A percentile compares a stretch with the other conserved stretches of the same genome.
phyloP scores from a whole-genome alignment of 1,140 invertebrate genomes.

The Achroia grisella region DNA sequence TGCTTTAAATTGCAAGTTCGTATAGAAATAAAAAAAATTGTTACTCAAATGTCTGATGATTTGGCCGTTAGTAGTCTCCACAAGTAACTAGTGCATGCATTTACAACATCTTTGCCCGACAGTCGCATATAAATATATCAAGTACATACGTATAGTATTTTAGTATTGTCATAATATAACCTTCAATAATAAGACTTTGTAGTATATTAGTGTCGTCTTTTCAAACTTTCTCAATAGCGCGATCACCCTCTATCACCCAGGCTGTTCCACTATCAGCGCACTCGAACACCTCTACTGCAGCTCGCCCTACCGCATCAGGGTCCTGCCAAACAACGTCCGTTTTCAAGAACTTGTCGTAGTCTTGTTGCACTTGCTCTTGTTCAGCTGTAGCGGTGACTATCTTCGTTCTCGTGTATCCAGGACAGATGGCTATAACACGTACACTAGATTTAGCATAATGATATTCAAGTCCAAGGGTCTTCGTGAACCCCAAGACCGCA shows the following conservation, averaged over 20 bases:
- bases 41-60: too few relatives aligned
- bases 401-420: constrained; percentile 1
- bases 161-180: too few relatives aligned
- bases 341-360: not conserved
- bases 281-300: not conserved
- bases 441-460: not conserved
- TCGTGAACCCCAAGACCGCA: constrained; percentile 5
- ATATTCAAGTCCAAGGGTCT: not conserved
- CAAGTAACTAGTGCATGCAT: too few relatives aligned
- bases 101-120: too few relatives aligned
- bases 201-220: too few relatives aligned
- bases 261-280: not conserved
- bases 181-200: too few relatives aligned
- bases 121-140: too few relatives aligned
- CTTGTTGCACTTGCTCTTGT: not conserved
- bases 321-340: not conserved
- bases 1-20: too few relatives aligned
- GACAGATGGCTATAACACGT: constrained; percentile 1
- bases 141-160: too few relatives aligned
- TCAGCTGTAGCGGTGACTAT: not conserved
- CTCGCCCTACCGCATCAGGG: not conserved
- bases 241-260: not conserved
- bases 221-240: too few relatives aligned
- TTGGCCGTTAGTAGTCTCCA: too few relatives aligned
- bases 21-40: too few relatives aligned